phyloP scores from a whole-genome alignment of 2,888 invertebrate species.

The Bibio marci region DNA sequence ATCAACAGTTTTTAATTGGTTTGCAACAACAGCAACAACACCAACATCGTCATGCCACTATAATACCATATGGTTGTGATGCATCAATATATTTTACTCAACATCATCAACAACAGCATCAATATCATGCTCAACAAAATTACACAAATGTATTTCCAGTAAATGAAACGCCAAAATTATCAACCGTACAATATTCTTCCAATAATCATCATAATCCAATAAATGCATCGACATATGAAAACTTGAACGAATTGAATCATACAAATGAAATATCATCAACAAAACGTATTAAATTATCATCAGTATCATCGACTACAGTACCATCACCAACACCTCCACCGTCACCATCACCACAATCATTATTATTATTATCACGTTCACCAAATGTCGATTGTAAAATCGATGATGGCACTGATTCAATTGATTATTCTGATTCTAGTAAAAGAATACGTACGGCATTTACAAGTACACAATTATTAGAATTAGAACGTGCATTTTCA shows the following conservation, averaged over 20 bases:
- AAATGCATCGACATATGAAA: too few species aligned
- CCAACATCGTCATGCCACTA: too few species aligned
- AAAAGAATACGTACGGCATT: constrained; percentile 87
- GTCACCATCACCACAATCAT: constrained; percentile 25
- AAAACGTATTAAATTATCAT: constrained; percentile 20
- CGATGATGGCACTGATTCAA: constrained; percentile 22
- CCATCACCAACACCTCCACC: constrained; percentile 26
- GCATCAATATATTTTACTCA: too few species aligned
- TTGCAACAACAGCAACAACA: constrained; percentile 38
- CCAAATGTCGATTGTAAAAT: constrained; percentile 19
- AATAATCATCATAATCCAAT: too few species aligned
- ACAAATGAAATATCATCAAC: constrained; percentile 9
- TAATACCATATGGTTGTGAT: too few species aligned
- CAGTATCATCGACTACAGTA: constrained; percentile 22
- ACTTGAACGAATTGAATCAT: too few species aligned
- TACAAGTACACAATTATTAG: constrained; percentile 73
- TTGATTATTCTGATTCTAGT: constrained; percentile 45
- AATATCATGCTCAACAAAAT: neutral
- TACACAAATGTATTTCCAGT: neutral
- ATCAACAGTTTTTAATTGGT: constrained; percentile 34
- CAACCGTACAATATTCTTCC: too few species aligned
- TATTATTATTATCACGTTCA: constrained; percentile 2
- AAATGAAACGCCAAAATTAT: neutral
- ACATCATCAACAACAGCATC: constrained; percentile 15
- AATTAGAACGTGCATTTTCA: constrained; percentile 77